Conservation (phyloP, 1,140 invertebrate species). For the Oncopodura yosiiana region DNA sequence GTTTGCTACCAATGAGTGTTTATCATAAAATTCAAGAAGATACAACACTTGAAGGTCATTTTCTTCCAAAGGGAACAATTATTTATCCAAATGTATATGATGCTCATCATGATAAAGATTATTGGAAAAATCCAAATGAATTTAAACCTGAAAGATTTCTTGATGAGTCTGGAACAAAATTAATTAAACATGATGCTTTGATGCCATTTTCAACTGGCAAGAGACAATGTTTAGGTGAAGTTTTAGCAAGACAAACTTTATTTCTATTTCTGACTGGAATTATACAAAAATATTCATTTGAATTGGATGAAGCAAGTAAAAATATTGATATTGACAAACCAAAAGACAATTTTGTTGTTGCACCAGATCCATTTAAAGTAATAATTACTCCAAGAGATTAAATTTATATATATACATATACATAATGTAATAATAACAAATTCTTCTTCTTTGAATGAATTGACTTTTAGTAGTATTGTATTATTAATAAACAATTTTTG, state of each 20-base stretch:
- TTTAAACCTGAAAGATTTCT: constrained; percentile 71
- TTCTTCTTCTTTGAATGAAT: too few species aligned
- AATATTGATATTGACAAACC: neutral
- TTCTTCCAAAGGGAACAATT: constrained; percentile 69
- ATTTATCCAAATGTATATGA: constrained; percentile 69
- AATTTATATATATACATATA: too few species aligned
- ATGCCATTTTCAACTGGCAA: constrained; percentile 65
- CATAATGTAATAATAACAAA: too few species aligned
- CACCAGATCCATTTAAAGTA: constrained; percentile 19
- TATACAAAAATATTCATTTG: constrained; percentile 43
- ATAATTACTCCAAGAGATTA: too few species aligned
- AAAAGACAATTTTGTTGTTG: constrained; percentile 1
- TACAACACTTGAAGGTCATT: constrained; percentile 51
- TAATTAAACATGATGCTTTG: constrained; percentile 52
- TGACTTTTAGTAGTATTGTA: too few species aligned
- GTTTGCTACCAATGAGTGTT: constrained; percentile 62
- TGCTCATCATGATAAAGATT: constrained; percentile 58
- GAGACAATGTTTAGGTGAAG: constrained; percentile 64
- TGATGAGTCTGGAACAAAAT: constrained; percentile 49
- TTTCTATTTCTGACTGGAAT: constrained; percentile 61
- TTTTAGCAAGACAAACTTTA: constrained; percentile 57
- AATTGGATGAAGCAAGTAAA: neutral
- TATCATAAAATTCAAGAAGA: constrained; percentile 64
- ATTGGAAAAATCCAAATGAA: constrained; percentile 57
- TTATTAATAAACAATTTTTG: too few species aligned